These are phyloP conservation scores for Steatornis caripensis DNA, from an alignment of 2,113 vertebrate species.

Conservation along the genomic window DNA sequence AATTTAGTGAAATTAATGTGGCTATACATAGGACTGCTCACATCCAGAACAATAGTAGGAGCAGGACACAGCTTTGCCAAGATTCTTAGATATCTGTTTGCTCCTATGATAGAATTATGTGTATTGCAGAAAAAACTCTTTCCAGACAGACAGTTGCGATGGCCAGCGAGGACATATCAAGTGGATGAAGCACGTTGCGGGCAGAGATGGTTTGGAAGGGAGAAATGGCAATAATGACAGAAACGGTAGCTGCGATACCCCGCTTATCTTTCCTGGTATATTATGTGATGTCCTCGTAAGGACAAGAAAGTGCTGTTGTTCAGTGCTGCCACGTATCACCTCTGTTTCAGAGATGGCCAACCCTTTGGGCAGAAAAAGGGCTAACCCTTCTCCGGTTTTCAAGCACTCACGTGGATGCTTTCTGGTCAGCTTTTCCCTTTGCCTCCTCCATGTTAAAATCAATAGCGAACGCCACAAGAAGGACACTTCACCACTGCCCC, in stretches of 20 bases:
- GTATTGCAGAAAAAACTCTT: neutral
- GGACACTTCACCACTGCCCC: neutral
- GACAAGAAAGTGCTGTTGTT: neutral
- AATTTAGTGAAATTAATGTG: neutral
- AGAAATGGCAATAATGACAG: neutral
- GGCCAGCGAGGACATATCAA: neutral
- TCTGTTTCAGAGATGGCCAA: neutral
- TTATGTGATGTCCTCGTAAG: neutral
- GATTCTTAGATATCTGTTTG: neutral
- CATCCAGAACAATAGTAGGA: neutral
- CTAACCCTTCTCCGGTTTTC: neutral
- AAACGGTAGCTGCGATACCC: neutral
- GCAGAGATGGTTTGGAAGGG: neutral
- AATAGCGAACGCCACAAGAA: fast-evolving
- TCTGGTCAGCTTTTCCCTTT: neutral
- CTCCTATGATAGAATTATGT: neutral
- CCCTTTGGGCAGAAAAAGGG: neutral
- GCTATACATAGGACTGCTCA: neutral
- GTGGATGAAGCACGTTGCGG: neutral
- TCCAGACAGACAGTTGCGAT: neutral
- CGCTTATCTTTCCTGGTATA: neutral
- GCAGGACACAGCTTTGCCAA: neutral
- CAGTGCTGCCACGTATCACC: neutral
- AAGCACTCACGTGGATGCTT: neutral
- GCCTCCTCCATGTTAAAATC: neutral